Percentiles rank a stretch among this genome's conserved stretches.
Evolutionary conservation across 2,797 vertebrate species (phyloP).

Genomic region (Leptatherina wallacei): DNA sequence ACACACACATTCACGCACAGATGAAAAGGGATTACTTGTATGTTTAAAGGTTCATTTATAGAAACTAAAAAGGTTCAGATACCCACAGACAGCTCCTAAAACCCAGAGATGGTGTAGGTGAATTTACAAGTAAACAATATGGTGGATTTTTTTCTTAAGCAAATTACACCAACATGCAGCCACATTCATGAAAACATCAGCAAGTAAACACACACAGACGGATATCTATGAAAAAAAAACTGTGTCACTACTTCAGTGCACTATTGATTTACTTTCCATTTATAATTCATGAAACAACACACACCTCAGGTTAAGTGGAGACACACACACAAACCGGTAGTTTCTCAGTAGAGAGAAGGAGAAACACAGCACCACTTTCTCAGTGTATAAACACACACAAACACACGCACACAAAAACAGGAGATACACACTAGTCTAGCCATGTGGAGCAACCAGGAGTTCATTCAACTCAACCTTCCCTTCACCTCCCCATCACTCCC

Average conservation of each 20-base stretch:
- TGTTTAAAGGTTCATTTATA: slow-evolving; percentile 29
- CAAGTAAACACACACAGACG: slow-evolving; percentile 13
- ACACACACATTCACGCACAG: slow-evolving; percentile 44
- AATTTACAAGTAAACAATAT: slow-evolving; percentile 16
- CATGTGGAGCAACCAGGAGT: slow-evolving; percentile 39
- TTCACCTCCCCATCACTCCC: slow-evolving; percentile 51
- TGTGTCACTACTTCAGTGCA: slow-evolving; percentile 70
- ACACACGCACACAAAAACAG: slow-evolving; percentile 13
- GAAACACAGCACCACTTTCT: slow-evolving; percentile 61
- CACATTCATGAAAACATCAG: slow-evolving; percentile 32
- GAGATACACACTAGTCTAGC: slow-evolving; percentile 32
- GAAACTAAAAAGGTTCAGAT: background rate
- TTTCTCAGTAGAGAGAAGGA: slow-evolving; percentile 61
- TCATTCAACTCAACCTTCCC: slow-evolving; percentile 71
- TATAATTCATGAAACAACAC: slow-evolving; percentile 81
- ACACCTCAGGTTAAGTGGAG: slow-evolving; percentile 70
- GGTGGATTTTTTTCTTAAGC: slow-evolving; percentile 12
- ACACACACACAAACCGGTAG: slow-evolving; percentile 50
- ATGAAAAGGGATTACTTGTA: slow-evolving; percentile 22
- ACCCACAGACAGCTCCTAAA: background rate
- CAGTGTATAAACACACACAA: slow-evolving; percentile 16
- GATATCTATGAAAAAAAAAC: slow-evolving; percentile 3
- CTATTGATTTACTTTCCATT: slow-evolving; percentile 82
- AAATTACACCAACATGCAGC: slow-evolving; percentile 26
- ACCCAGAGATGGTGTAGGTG: background rate